Base-by-base conservation (phyloP, 2,797 vertebrate genomes). In the Mionectes olivaceus region DNA sequence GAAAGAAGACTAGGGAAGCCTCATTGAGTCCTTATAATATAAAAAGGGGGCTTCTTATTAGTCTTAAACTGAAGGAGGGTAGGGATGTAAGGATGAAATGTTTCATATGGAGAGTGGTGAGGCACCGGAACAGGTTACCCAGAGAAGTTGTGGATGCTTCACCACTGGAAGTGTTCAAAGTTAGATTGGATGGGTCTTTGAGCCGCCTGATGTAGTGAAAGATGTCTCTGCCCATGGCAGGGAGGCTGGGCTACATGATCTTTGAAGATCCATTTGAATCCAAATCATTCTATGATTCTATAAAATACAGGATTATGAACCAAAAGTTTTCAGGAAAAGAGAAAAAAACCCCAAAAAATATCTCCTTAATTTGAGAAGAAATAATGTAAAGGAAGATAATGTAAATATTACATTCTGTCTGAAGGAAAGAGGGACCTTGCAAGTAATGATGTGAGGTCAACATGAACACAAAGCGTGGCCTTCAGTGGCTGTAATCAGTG, bases 161-260 rank as follows among this genome's bases (percentile, higher is more conserved):
- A 13, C 35, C 35, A 10, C 1, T 49, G 9, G 2, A 46, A n/a
- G 15, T 43, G 15, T 3, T 64, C n/a, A 82, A 55, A 44, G 41
- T 15, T 44, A 60, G 23, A 13, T 14, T 60, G 35, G 8, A 50
- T 16, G 5, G 2, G 39, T 8, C 17, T 60, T 68, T 50, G 19
- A 56, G 13, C 6, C 73, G 19, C 14, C 13, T 56, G 27, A 37
- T 25, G 10, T 22, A 19, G 23, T 28, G 16, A n/a, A 41, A 69
- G 9, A 5, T 79, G 9, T 52, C 21, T 27, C 30, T 74, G 16
- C 9, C 9, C 9, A 22, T 35, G 27, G 30, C 24, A 82, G 18
- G 4, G 22, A 1, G 2, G 2, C 33, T 69, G 21, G 11, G 65
- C 10, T n/a, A 32, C 8, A 12, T 35, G 39, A 21, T 7, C 9